Evolutionary conservation across 2,113 vertebrate species (phyloP), one percentile per base, ranked within the genome.

Genomic region (Pseudopipra pipra): DNA sequence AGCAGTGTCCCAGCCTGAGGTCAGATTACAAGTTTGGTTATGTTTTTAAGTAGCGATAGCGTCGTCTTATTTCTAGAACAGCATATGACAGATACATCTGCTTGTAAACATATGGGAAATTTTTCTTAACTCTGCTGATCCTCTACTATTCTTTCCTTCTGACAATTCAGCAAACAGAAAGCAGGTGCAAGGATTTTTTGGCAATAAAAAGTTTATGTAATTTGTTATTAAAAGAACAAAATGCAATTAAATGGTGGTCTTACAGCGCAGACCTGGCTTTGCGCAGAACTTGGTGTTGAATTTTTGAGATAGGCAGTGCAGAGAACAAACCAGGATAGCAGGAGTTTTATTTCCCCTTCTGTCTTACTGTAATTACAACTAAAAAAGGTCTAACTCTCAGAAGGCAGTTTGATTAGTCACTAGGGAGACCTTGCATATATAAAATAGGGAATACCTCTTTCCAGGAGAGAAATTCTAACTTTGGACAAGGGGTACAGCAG

Each of bases 141-240:
- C 89, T 65, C 68, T 84, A 7, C 79, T 95, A 37, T 89, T 92
- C 67, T 62, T 85, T 79, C 44, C 54, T 92, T 85, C 63, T 79
- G 94, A 93, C 87, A 76, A 70, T 62, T 94, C 94, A 87, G 89
- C 94, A 95, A 87, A 76, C 85, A 82, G 74, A 89, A 94, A 71
- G 89, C 89, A 96, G 87, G 78, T 94, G 84, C 78, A 54, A 76
- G 55, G 89, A 58, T 49, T 76, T 81, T 66, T 56, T 61, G 59
- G 70, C 73, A 89, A 63, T n/a, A 52, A 72, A 68, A 84, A 41
- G 31, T 63, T 73, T 18, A 37, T 52, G 47, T 41, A 67, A 75
- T 33, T 77, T 49, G 24, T 58, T 92, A 79, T 33, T 75, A 52
- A 72, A 83, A 74, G 74, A 31, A 3, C 37, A 39, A 56, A 82